phyloP scores from a whole-genome alignment of 2,113 vertebrate species.

The Bujurquina vittata region DNA sequence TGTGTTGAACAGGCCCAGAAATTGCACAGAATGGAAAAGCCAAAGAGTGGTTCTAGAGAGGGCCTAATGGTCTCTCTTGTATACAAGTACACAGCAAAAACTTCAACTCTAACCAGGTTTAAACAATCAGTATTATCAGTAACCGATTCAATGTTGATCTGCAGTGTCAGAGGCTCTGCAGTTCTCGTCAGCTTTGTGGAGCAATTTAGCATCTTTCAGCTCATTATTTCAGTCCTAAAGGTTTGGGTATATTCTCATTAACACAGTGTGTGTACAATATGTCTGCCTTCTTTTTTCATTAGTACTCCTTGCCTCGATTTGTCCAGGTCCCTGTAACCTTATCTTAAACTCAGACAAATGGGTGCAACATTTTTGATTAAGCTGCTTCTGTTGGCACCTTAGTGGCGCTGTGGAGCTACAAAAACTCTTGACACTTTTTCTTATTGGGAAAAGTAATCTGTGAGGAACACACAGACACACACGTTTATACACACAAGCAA shows the following conservation, averaged over 20 bases:
- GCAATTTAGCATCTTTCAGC: background rate
- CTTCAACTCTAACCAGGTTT: background rate
- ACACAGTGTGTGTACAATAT: background rate
- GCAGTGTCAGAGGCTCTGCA: too few species aligned
- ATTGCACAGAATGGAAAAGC: background rate
- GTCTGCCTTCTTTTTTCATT: constrained; percentile 4
- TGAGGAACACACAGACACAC: too few species aligned
- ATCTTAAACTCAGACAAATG: background rate
- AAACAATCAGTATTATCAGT: background rate
- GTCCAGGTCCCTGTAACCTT: background rate
- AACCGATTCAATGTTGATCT: too few species aligned
- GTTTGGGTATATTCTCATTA: background rate
- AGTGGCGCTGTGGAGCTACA: background rate
- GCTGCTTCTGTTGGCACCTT: background rate
- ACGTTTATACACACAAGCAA: background rate
- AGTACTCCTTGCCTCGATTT: background rate
- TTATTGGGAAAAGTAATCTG: too few species aligned
- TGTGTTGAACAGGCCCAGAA: background rate
- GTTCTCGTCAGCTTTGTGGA: too few species aligned
- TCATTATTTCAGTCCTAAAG: background rate
- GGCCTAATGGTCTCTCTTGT: background rate
- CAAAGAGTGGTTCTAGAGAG: background rate
- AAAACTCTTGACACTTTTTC: too few species aligned
- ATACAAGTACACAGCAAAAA: background rate
- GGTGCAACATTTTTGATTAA: background rate